A percentile compares a stretch with the other conserved stretches of the same genome.
These are phyloP conservation scores for Cephus rjabovi DNA, from an alignment of 2,888 invertebrate species.

Conservation along the genomic window DNA sequence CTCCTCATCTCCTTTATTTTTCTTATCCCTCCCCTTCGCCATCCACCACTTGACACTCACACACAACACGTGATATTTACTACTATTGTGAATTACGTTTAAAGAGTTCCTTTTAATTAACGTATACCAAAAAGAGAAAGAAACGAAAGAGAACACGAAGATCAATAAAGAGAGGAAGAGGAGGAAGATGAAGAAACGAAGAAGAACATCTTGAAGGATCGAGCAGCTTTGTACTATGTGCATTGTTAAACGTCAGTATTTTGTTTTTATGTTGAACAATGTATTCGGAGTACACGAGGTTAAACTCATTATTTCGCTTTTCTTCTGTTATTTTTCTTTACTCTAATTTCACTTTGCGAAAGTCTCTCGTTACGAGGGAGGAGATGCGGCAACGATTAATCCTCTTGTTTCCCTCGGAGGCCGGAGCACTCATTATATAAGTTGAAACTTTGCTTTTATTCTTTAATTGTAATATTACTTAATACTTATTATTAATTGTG, in stretches of 20 bases:
- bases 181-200: slow-evolving; percentile 8
- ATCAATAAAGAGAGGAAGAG: slow-evolving; percentile 19
- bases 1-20: slow-evolving; percentile 1
- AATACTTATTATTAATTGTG: slow-evolving; percentile 6
- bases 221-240: slow-evolving; percentile 24
- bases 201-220: slow-evolving; percentile 28
- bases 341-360: too few species aligned
- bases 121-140: slow-evolving; percentile 37
- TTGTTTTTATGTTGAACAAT: slow-evolving; percentile 20
- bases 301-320: slow-evolving; percentile 3
- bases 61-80: slow-evolving; percentile 7
- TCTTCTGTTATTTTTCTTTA: background rate
- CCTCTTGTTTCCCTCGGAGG: too few species aligned
- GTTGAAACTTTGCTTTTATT: slow-evolving; percentile 29
- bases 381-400: too few species aligned
- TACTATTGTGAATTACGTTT: slow-evolving; percentile 33
- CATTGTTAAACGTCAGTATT: slow-evolving; percentile 45
- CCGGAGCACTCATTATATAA: slow-evolving; percentile 11
- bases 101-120: slow-evolving; percentile 49
- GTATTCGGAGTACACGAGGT: slow-evolving; percentile 8
- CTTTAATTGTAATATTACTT: slow-evolving; percentile 18
- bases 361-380: too few species aligned
- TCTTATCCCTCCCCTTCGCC: background rate
- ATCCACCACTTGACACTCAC: background rate
- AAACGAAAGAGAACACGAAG: slow-evolving; percentile 23